Evolutionary conservation across 2,797 vertebrate genomes (phyloP).

Genomic region (Schizopygopsis malacanthus): DNA sequence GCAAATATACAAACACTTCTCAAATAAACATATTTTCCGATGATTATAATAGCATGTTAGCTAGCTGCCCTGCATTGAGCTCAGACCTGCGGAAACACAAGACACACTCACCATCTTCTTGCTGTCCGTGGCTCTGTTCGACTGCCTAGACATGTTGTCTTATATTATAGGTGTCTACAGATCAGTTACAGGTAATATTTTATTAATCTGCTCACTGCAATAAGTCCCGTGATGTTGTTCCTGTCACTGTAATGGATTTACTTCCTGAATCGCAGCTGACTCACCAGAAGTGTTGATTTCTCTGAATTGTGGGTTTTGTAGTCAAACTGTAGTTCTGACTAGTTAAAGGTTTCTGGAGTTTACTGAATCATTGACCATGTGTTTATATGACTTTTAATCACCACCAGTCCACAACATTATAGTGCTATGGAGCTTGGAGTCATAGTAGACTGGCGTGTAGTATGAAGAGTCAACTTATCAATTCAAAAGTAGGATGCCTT

Average conservation of each 20-base stretch:
- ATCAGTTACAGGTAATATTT: slow-evolving; percentile 70
- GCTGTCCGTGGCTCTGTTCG: slow-evolving; percentile 90
- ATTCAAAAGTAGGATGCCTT: background rate
- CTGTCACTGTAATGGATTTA: slow-evolving; percentile 42
- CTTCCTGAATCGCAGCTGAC: slow-evolving; percentile 43
- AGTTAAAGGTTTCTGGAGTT: background rate
- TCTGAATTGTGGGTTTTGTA: slow-evolving; percentile 56
- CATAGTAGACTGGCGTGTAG: background rate
- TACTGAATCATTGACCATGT: background rate
- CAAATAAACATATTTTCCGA: background rate
- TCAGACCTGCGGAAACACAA: background rate
- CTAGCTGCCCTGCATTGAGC: background rate
- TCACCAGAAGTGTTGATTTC: slow-evolving; percentile 12
- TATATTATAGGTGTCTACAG: slow-evolving; percentile 62
- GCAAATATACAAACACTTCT: background rate
- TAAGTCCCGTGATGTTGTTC: slow-evolving; percentile 63
- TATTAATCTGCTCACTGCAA: slow-evolving; percentile 74
- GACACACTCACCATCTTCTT: slow-evolving; percentile 90
- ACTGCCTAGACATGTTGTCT: slow-evolving; percentile 88
- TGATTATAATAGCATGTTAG: slow-evolving; percentile 49
- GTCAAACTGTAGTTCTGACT: slow-evolving; percentile 32
- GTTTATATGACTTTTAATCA: background rate
- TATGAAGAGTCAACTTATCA: background rate
- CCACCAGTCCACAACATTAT: background rate
- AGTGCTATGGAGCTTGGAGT: background rate